Evolutionary conservation across 2,888 invertebrate species (phyloP).

Genomic region (Caenorhabditis sulstoni): DNA sequence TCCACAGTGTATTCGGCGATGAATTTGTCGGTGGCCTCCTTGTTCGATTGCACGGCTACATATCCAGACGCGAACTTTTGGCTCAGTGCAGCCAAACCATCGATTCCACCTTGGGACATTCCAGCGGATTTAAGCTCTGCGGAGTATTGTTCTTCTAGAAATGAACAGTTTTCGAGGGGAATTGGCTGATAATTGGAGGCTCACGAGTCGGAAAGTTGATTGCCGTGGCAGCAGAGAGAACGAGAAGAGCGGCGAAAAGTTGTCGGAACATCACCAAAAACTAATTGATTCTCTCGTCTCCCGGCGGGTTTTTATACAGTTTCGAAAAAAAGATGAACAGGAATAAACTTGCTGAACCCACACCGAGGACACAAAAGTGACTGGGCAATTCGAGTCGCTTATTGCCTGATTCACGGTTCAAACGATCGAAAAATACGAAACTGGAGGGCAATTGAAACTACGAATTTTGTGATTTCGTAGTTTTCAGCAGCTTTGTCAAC

Average conservation of each 20-base stretch:
- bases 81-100: conserved; percentile 11
- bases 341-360: too few relatives aligned
- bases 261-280: too few relatives aligned
- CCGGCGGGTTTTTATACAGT: too few relatives aligned
- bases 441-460: too few relatives aligned
- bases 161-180: background rate
- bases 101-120: conserved; percentile 17
- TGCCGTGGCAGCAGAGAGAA: background rate
- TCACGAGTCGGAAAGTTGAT: background rate
- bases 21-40: conserved; percentile 18
- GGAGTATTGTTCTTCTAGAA: conserved; percentile 28
- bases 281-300: too few relatives aligned
- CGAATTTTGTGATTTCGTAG: too few relatives aligned
- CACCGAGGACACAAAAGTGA: too few relatives aligned
- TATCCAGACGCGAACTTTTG: conserved; percentile 13
- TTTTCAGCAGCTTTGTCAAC: too few relatives aligned
- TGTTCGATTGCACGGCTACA: conserved; percentile 13
- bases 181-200: background rate
- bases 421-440: background rate
- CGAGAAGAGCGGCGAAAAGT: too few relatives aligned
- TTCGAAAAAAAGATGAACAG: too few relatives aligned
- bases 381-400: too few relatives aligned
- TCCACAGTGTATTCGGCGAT: conserved; percentile 19
- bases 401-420: background rate
- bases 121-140: conserved; percentile 33